phyloP scores from a whole-genome alignment of 2,113 vertebrate species.

The Silurus meridionalis region DNA sequence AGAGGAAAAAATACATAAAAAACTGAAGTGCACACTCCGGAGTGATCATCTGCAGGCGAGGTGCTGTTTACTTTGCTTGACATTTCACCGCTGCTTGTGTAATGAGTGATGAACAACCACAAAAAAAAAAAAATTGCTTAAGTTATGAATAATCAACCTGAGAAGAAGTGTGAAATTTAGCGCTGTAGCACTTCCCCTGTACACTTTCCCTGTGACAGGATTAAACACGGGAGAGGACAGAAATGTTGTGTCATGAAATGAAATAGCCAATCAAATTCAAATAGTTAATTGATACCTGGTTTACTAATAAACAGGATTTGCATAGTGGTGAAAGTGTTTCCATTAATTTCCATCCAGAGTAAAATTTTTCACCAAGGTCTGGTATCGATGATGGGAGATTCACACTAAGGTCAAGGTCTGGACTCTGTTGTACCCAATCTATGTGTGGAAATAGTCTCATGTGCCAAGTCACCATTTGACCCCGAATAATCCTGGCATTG shows the following conservation, averaged over 20 bases:
- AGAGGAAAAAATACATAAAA: not conserved
- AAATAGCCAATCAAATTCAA: not conserved
- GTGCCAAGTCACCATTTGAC: too few species aligned
- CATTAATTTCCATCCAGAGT: too few species aligned
- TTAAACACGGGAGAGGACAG: not conserved
- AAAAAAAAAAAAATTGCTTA: too few species aligned
- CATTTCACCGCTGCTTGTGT: not conserved
- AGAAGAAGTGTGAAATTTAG: not conserved
- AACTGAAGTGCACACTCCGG: slow-evolving; percentile 4
- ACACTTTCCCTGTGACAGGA: not conserved
- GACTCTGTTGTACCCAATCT: too few species aligned
- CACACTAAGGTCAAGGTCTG: too few species aligned
- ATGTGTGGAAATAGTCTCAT: too few species aligned
- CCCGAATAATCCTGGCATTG: too few species aligned
- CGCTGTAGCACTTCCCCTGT: not conserved
- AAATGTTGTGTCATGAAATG: not conserved
- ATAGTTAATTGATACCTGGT: not conserved
- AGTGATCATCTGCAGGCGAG: not conserved
- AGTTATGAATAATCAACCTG: not conserved
- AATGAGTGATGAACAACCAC: not conserved
- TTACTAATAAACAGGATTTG: not conserved
- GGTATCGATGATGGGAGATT: too few species aligned
- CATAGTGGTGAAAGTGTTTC: not conserved
- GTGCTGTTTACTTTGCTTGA: not conserved
- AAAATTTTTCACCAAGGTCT: too few species aligned